Conservation (phyloP, 2,888 invertebrate species). For the Drosophila tripunctata region DNA sequence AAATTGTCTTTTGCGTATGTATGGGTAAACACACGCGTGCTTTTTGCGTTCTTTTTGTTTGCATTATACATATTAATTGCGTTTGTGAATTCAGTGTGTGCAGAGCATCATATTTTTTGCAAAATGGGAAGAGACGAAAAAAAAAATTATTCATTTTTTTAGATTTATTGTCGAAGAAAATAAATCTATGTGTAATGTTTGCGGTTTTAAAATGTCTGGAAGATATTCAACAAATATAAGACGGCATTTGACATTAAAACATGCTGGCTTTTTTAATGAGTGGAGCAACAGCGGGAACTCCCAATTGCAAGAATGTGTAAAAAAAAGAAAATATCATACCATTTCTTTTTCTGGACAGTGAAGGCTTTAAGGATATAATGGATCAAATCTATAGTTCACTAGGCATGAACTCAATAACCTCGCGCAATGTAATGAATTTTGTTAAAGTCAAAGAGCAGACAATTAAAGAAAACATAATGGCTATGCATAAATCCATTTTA, state of each 20-base stretch:
- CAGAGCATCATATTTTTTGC: constrained; percentile 2
- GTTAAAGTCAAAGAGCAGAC: constrained; percentile 18
- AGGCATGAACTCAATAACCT: constrained; percentile 11
- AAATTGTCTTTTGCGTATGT: neutral
- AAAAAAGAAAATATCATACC: neutral
- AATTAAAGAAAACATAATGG: constrained; percentile 22
- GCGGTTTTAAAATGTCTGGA: neutral
- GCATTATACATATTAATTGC: neutral
- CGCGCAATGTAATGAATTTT: constrained; percentile 20
- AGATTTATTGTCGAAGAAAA: neutral
- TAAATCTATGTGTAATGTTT: neutral
- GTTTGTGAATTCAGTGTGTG: constrained; percentile 1
- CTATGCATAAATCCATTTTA: neutral
- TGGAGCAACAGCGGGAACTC: neutral
- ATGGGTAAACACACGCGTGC: neutral
- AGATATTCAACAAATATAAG: neutral
- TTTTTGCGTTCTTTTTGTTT: no score
- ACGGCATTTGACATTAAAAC: neutral
- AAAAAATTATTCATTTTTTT: constrained; percentile 10
- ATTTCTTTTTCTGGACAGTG: neutral
- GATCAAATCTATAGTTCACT: neutral
- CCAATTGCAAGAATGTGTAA: neutral
- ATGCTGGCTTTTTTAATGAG: neutral
- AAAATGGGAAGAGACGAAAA: constrained; percentile 10
- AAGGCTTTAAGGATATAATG: neutral